A percentile compares a stretch with the other conserved stretches of the same genome.
phyloP scores from a whole-genome alignment of 2,113 vertebrate species.

The Proteles cristata region DNA sequence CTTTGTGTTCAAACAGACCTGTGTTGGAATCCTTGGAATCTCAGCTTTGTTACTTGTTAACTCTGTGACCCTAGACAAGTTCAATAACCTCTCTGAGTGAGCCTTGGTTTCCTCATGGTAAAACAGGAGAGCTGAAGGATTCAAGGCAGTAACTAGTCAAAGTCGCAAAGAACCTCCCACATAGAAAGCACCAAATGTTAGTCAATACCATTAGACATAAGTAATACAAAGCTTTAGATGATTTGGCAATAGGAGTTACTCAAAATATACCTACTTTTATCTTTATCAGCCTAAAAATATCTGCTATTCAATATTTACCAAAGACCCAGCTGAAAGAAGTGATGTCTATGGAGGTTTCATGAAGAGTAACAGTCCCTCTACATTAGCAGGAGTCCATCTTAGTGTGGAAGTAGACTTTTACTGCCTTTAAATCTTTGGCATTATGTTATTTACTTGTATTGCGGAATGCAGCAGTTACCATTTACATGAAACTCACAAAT shows the following conservation, averaged over 20 bases:
- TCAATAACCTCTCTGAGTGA: background rate
- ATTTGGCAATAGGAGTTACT: background rate
- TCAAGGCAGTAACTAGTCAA: background rate
- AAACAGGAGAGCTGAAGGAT: background rate
- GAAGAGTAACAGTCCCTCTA: background rate
- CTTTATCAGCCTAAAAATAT: conserved; percentile 24
- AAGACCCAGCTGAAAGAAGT: background rate
- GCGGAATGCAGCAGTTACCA: background rate
- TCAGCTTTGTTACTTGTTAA: background rate
- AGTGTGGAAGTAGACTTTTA: too few relatives aligned
- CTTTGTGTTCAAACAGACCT: background rate
- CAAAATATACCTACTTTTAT: background rate
- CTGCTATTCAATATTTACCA: background rate
- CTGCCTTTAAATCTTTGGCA: background rate
- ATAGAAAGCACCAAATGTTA: background rate
- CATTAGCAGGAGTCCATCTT: too few relatives aligned
- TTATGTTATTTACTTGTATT: background rate
- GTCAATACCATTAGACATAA: background rate
- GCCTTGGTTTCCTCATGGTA: background rate
- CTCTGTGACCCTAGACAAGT: background rate
- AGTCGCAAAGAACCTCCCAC: background rate
- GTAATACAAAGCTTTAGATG: background rate
- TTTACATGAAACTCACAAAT: background rate
- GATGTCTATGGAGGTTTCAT: background rate
- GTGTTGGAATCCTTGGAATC: background rate